These are phyloP conservation scores for Pyrochroa serraticornis DNA, from an alignment of 2,888 invertebrate genomes.

Conservation along the genomic window DNA sequence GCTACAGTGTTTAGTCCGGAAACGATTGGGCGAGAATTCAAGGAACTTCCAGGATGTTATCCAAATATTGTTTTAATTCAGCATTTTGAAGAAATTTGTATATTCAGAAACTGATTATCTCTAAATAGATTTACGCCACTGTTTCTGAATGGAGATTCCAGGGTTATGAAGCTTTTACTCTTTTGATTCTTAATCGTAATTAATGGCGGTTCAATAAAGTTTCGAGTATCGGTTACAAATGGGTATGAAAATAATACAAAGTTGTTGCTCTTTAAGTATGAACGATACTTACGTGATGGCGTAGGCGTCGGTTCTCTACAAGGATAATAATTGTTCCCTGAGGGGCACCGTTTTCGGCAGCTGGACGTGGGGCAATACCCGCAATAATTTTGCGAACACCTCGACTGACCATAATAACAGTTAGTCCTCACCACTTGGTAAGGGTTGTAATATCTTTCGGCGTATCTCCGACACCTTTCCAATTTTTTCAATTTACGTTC, in stretches of 20 bases:
- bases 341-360: slow-evolving; percentile 40
- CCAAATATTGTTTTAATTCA: too few relatives aligned
- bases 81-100: too few relatives aligned
- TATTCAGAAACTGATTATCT: too few relatives aligned
- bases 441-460: slow-evolving; percentile 33
- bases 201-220: background rate
- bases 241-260: background rate
- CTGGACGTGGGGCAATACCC: slow-evolving; percentile 36
- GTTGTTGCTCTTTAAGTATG: background rate
- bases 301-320: slow-evolving; percentile 12
- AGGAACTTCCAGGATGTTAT: too few relatives aligned
- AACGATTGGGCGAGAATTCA: too few relatives aligned
- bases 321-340: background rate
- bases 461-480: slow-evolving; percentile 33
- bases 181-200: too few relatives aligned
- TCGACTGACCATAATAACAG: slow-evolving; percentile 20
- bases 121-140: too few relatives aligned
- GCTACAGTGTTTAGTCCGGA: too few relatives aligned
- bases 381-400: slow-evolving; percentile 35
- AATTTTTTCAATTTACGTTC: slow-evolving; percentile 13
- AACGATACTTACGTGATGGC: background rate
- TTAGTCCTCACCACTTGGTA: slow-evolving; percentile 24
- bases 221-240: background rate
- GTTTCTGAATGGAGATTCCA: too few relatives aligned
- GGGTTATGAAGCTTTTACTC: too few relatives aligned